Percentiles rank a stretch among this genome's conserved stretches.
Conservation (phyloP, 2,888 invertebrate genomes). For the Cybosia mesomella region DNA sequence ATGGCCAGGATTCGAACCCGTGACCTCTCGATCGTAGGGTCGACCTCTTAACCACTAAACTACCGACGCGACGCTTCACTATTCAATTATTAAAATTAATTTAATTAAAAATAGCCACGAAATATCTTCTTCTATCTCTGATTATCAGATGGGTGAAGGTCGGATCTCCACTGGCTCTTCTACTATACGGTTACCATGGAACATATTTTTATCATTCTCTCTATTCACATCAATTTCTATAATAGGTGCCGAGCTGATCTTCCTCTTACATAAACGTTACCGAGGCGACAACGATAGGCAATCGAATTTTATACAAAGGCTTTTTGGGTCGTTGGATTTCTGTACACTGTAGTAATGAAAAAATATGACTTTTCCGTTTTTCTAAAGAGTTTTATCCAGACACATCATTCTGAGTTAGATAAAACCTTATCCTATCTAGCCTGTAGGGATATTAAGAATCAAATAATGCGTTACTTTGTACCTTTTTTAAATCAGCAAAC, state of each 20-base stretch:
- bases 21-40: too few species aligned
- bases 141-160: too few species aligned
- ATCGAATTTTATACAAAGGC: constrained; percentile 4
- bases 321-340: constrained; percentile 4
- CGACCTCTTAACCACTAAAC: too few species aligned
- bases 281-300: constrained; percentile 4
- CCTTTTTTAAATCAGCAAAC: too few species aligned
- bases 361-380: constrained; percentile 3
- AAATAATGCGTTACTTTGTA: background rate
- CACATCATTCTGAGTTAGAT: background rate
- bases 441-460: background rate
- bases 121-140: too few species aligned
- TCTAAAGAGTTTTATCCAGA: background rate
- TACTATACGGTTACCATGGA: too few species aligned
- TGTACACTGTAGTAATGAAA: constrained; percentile 2
- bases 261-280: constrained; percentile 2
- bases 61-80: too few species aligned
- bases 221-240: background rate
- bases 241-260: background rate
- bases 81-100: too few species aligned
- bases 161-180: too few species aligned
- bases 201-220: constrained; percentile 1
- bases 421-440: constrained; percentile 28
- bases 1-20: too few species aligned
- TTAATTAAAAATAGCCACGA: too few species aligned